Conservation (phyloP, 2,113 vertebrate genomes). For the Jaculus jaculus region DNA sequence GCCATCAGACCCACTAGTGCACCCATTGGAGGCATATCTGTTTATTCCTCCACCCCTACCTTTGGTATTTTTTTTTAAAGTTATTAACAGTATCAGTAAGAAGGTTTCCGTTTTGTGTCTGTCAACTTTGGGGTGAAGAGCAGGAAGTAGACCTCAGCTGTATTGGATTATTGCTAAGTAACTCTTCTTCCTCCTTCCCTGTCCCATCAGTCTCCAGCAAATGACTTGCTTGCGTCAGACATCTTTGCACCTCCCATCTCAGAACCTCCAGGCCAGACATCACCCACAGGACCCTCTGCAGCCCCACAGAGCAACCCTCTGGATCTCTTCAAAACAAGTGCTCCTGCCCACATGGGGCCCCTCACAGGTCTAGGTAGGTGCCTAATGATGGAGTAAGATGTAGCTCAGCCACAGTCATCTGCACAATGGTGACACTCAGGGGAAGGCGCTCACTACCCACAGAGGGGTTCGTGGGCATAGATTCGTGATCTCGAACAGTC, state of each 20-base stretch:
- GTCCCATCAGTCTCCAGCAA: conserved; percentile 83
- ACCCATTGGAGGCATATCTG: neutral
- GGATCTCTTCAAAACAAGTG: conserved; percentile 86
- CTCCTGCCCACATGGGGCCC: conserved; percentile 25
- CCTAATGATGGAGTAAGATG: neutral
- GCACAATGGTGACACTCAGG: too few relatives aligned
- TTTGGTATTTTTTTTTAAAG: neutral
- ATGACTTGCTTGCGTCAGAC: conserved; percentile 88
- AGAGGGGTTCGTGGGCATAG: neutral
- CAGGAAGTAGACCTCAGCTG: neutral
- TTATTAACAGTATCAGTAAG: neutral
- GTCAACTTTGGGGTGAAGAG: neutral
- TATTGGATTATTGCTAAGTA: conserved; percentile 2
- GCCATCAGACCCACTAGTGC: neutral
- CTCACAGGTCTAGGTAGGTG: conserved; percentile 83
- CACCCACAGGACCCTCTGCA: conserved; percentile 73
- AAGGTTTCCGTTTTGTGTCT: neutral
- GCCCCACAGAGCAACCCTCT: conserved; percentile 69
- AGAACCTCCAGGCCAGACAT: conserved; percentile 68
- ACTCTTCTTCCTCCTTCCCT: conserved; percentile 50
- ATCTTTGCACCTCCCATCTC: conserved; percentile 83
- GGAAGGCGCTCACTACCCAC: neutral
- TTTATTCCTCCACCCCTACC: neutral
- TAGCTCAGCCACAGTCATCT: neutral
- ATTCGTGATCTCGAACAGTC: neutral